A percentile compares a stretch with the other conserved stretches of the same genome.
phyloP scores from a whole-genome alignment of 2,888 invertebrate genomes.

The Himalopsyche japonica region DNA sequence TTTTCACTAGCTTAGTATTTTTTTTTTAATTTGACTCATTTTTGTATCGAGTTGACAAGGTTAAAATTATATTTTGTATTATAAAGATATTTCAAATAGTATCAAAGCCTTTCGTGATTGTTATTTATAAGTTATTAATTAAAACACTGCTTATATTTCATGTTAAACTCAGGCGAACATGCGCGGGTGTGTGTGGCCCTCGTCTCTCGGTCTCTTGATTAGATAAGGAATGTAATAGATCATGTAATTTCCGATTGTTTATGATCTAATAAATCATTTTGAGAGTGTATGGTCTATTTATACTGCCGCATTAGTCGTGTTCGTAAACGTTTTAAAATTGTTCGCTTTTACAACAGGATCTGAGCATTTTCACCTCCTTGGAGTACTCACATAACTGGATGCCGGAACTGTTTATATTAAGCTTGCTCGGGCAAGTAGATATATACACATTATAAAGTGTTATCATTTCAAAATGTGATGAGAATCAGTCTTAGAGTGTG shows the following conservation, averaged over 20 bases:
- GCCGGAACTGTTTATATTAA: too few relatives aligned
- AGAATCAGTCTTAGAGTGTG: too few relatives aligned
- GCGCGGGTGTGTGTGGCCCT: not conserved
- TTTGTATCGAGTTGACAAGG: too few relatives aligned
- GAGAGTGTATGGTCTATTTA: not conserved
- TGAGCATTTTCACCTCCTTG: not conserved
- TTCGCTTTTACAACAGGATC: constrained; percentile 36
- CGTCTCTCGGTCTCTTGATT: constrained; percentile 14
- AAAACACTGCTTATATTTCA: not conserved
- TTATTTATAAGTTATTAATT: not conserved
- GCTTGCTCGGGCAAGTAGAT: too few relatives aligned
- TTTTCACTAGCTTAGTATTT: too few relatives aligned
- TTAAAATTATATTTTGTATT: too few relatives aligned
- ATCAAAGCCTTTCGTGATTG: not conserved
- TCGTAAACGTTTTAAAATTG: constrained; percentile 20
- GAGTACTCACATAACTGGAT: not conserved
- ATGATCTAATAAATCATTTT: constrained; percentile 35
- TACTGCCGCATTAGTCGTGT: not conserved
- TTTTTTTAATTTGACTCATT: too few relatives aligned
- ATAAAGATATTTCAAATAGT: not conserved
- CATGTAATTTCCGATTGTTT: constrained; percentile 36
- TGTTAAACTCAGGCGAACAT: not conserved
- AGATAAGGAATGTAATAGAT: constrained; percentile 38
- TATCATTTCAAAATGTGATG: too few relatives aligned
- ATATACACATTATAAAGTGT: too few relatives aligned